Percentiles rank a stretch among this genome's conserved stretches.
These are phyloP conservation scores for Actenoides lindsayi DNA, from an alignment of 2,113 vertebrate genomes.

Conservation along the genomic window DNA sequence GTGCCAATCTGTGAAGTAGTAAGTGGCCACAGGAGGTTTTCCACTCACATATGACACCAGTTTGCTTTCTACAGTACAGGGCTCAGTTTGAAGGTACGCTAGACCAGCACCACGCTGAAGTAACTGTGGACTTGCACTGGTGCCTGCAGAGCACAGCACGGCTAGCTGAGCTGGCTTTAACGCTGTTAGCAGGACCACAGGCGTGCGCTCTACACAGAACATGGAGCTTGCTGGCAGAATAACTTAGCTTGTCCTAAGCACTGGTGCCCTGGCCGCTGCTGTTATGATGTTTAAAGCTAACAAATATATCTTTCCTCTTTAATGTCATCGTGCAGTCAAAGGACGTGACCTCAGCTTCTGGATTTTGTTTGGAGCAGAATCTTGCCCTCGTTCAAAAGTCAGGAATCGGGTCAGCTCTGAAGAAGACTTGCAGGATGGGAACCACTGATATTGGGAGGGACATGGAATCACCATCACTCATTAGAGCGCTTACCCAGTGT, in stretches of 20 bases:
- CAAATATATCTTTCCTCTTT: neutral
- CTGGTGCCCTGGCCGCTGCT: neutral
- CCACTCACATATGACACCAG: neutral
- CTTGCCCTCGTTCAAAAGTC: neutral
- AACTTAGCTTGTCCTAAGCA: neutral
- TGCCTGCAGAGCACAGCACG: neutral
- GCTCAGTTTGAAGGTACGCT: neutral
- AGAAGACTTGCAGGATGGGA: neutral
- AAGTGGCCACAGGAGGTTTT: neutral
- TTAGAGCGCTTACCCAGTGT: neutral
- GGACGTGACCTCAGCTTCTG: neutral
- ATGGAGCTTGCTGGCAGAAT: fast-evolving
- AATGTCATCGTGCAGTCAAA: neutral
- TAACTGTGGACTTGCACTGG: neutral
- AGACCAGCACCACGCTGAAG: neutral
- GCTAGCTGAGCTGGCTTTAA: neutral
- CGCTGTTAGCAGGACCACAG: neutral
- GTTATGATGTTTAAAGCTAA: neutral
- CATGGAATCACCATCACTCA: neutral
- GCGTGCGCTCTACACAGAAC: neutral
- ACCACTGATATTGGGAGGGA: neutral
- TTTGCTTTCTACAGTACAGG: neutral
- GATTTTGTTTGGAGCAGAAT: neutral
- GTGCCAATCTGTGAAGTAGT: neutral
- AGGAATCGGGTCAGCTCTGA: neutral